Evolutionary conservation across 1,140 invertebrate genomes (phyloP).

Genomic region (Drosophila bifasciata): DNA sequence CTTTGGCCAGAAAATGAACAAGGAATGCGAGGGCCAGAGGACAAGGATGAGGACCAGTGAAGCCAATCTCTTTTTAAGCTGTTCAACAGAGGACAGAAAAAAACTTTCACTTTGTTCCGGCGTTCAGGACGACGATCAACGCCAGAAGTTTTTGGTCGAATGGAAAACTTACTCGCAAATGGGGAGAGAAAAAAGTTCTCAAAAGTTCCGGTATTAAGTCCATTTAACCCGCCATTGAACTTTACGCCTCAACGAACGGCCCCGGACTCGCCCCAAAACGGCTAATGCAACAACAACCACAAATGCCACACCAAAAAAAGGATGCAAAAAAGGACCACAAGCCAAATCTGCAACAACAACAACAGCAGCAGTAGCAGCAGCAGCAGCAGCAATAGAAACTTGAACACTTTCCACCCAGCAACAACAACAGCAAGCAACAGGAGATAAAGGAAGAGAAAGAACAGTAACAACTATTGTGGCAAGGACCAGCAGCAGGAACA

Average conservation of each 20-base stretch:
- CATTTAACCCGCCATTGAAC: slow-evolving; percentile 82
- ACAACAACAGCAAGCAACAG: background rate
- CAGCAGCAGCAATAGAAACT: background rate
- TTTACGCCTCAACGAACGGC: slow-evolving; percentile 75
- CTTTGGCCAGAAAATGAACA: slow-evolving; percentile 28
- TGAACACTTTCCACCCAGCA: background rate
- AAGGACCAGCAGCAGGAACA: slow-evolving; percentile 40
- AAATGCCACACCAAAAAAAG: slow-evolving; percentile 10
- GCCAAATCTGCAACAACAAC: slow-evolving; percentile 45
- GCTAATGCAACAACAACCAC: slow-evolving; percentile 63
- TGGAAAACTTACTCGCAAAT: no score
- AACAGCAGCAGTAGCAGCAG: slow-evolving; percentile 1
- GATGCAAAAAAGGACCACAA: slow-evolving; percentile 61
- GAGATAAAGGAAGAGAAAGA: background rate
- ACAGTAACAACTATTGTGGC: slow-evolving; percentile 35
- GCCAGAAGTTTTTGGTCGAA: slow-evolving; percentile 48
- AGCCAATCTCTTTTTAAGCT: slow-evolving; percentile 80
- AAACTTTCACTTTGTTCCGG: slow-evolving; percentile 77
- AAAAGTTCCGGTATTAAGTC: slow-evolving; percentile 78
- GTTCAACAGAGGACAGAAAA: slow-evolving; percentile 37
- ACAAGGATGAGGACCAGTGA: background rate
- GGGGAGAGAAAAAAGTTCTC: slow-evolving; percentile 51
- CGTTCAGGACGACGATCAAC: slow-evolving; percentile 66
- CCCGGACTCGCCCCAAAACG: slow-evolving; percentile 4
- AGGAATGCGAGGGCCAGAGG: slow-evolving; percentile 1